phyloP scores from a whole-genome alignment of 2,113 vertebrate species.

The Pelodiscus sinensis region DNA sequence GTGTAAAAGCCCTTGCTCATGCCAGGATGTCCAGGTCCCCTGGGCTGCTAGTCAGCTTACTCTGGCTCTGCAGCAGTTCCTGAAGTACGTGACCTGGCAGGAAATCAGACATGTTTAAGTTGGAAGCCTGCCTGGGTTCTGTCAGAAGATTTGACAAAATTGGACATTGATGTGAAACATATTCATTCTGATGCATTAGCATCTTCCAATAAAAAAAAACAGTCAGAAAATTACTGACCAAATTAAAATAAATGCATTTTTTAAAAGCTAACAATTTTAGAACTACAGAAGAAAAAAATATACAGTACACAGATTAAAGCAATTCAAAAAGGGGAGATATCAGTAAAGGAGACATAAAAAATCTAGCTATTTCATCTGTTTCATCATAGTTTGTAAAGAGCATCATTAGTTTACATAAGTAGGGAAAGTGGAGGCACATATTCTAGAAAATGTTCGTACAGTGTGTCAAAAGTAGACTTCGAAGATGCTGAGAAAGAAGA shows the following conservation, averaged over 20 bases:
- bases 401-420: not conserved
- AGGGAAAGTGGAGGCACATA: not conserved
- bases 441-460: not conserved
- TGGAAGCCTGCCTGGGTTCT: not conserved
- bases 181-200: not conserved
- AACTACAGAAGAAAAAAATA: not conserved
- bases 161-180: not conserved
- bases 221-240: not conserved
- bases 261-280: not conserved
- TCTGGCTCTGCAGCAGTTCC: not conserved
- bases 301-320: not conserved
- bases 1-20: not conserved
- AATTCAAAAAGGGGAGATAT: accelerated
- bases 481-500: not conserved
- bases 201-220: not conserved
- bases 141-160: not conserved
- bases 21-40: too few relatives aligned
- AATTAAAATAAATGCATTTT: not conserved
- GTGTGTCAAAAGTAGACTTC: accelerated
- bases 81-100: not conserved
- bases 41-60: not conserved
- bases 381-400: not conserved
- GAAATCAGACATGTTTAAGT: not conserved
- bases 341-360: not conserved
- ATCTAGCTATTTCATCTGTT: not conserved